Evolutionary conservation across 2,113 vertebrate species (phyloP).

Genomic region (Nansenia antarctica): DNA sequence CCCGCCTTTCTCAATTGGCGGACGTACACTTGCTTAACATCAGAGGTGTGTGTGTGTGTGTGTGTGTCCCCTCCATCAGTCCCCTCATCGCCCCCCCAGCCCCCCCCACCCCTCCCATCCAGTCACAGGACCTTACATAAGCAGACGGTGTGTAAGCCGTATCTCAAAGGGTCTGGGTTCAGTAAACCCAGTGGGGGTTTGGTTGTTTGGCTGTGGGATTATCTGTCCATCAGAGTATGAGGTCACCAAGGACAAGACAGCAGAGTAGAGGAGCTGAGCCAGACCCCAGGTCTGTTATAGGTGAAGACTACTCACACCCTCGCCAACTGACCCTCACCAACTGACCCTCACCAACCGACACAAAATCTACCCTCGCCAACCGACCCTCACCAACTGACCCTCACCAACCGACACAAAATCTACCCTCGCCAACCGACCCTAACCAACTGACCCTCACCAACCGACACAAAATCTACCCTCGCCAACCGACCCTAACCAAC

Average conservation of each 20-base stretch:
- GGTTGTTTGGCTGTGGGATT: neutral
- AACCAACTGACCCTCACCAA: neutral
- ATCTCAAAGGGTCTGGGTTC: neutral
- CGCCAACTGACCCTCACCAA: neutral
- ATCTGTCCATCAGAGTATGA: too few species aligned
- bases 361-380: neutral
- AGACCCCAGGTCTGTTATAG: neutral
- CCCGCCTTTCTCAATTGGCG: neutral
- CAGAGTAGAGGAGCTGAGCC: neutral
- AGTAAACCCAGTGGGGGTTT: neutral
- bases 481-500: neutral
- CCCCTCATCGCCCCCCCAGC: neutral
- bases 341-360: neutral
- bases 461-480: neutral
- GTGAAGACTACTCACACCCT: too few species aligned
- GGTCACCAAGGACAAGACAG: neutral
- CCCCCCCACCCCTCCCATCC: neutral
- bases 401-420: neutral
- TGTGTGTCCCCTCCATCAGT: too few species aligned
- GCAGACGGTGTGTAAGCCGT: neutral
- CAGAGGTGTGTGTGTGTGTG: too few species aligned
- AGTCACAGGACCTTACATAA: slow-evolving; percentile 1
- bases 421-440: neutral
- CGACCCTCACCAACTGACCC: neutral
- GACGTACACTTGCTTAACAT: neutral